Evolutionary conservation across 2,888 invertebrate genomes (phyloP).

Genomic region (Brachycybe producta): DNA sequence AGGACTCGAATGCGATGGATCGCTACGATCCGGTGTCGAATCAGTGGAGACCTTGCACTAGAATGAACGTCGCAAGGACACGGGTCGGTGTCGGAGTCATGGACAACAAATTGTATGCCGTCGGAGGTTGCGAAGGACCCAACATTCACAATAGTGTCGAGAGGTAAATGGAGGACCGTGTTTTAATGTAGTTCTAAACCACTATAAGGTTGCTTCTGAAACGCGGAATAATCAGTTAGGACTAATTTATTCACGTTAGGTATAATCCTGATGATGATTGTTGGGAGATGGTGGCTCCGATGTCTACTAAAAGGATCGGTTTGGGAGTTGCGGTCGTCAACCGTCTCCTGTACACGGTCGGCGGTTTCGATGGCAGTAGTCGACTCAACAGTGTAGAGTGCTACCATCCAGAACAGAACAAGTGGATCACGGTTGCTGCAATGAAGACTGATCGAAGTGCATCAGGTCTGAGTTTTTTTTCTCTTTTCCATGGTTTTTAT

Average conservation of each 20-base stretch:
- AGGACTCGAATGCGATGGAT: constrained; percentile 49
- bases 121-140: constrained; percentile 76
- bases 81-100: constrained; percentile 87
- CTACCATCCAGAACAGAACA: constrained; percentile 84
- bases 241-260: constrained; percentile 37
- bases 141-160: constrained; percentile 80
- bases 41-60: constrained; percentile 68
- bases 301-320: constrained; percentile 48
- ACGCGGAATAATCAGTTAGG: not conserved
- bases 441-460: constrained; percentile 71
- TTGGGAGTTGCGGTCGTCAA: constrained; percentile 48
- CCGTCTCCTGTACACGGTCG: constrained; percentile 61
- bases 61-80: constrained; percentile 70
- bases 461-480: constrained; percentile 45
- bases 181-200: too few species aligned
- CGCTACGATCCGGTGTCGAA: constrained; percentile 73
- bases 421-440: constrained; percentile 66
- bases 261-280: constrained; percentile 74
- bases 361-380: constrained; percentile 72
- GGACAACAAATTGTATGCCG: constrained; percentile 80
- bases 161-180: constrained; percentile 45
- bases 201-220: too few species aligned
- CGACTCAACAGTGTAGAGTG: constrained; percentile 70
- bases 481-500: constrained; percentile 1
- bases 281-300: constrained; percentile 55